Percentiles rank a stretch among this genome's conserved stretches.
phyloP scores from a whole-genome alignment of 2,888 invertebrate genomes.

The Caenorhabditis sp. region DNA sequence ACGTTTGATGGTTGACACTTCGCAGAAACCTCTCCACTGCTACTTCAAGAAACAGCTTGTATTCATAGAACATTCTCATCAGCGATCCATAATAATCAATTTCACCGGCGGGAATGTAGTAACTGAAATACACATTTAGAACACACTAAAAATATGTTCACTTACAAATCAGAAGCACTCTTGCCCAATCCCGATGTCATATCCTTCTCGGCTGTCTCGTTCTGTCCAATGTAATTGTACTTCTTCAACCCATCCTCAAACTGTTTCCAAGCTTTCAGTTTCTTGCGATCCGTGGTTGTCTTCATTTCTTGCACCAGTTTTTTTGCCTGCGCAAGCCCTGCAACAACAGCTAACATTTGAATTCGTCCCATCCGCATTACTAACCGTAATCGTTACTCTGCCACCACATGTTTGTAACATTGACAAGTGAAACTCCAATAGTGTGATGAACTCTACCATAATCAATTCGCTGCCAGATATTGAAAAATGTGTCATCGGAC shows the following conservation, averaged over 20 bases:
- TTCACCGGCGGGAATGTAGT: slow-evolving; percentile 35
- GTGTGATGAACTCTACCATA: slow-evolving; percentile 30
- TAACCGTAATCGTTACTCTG: background rate
- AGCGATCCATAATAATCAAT: slow-evolving; percentile 32
- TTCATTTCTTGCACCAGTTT: slow-evolving; percentile 4
- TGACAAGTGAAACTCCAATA: background rate
- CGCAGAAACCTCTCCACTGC: slow-evolving; percentile 43
- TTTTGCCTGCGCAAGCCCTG: background rate
- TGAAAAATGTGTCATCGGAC: slow-evolving; percentile 55
- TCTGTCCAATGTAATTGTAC: slow-evolving; percentile 14
- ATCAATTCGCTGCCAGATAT: slow-evolving; percentile 61
- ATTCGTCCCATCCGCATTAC: background rate
- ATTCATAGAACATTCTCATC: slow-evolving; percentile 48
- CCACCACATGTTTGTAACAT: background rate
- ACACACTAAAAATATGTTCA: background rate
- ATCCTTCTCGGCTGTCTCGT: slow-evolving; percentile 17
- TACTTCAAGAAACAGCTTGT: slow-evolving; percentile 36
- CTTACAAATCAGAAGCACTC: slow-evolving; percentile 51
- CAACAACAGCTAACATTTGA: background rate
- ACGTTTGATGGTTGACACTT: slow-evolving; percentile 48
- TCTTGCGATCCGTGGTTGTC: slow-evolving; percentile 4
- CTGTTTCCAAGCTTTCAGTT: slow-evolving; percentile 2
- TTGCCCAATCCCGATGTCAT: slow-evolving; percentile 11
- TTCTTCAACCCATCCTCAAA: slow-evolving; percentile 27
- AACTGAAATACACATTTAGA: background rate